Conservation (phyloP, 2,797 vertebrate species). For the Pelochelys cantorii region DNA sequence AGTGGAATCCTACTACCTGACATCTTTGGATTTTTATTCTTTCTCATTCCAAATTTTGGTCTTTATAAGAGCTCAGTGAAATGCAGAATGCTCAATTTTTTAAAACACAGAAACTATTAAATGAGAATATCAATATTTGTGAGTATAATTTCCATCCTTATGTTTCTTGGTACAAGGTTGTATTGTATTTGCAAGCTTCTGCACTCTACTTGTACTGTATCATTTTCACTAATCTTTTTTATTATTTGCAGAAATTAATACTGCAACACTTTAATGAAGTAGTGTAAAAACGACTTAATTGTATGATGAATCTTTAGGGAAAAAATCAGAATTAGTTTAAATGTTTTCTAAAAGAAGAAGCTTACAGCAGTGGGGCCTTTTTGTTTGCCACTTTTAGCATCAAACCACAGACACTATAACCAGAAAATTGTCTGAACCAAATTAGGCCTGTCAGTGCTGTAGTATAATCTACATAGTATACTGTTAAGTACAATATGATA, state of each 20-base stretch:
- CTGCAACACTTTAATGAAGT: neutral
- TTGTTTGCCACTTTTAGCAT: neutral
- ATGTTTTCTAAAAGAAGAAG: neutral
- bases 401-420: neutral
- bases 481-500: neutral
- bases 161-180: neutral
- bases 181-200: neutral
- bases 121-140: neutral
- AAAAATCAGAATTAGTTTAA: neutral
- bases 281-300: neutral
- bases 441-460: neutral
- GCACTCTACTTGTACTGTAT: rapidly evolving
- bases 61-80: neutral
- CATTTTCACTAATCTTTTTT: neutral
- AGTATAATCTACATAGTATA: neutral
- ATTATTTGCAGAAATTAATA: neutral
- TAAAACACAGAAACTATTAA: neutral
- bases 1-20: neutral
- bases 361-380: neutral
- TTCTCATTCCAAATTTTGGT: neutral
- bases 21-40: neutral
- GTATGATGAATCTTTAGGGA: neutral
- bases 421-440: neutral
- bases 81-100: neutral
- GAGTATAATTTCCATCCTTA: neutral